These are phyloP conservation scores for Psittacula echo DNA, from an alignment of 2,797 vertebrate species.

Conservation along the genomic window DNA sequence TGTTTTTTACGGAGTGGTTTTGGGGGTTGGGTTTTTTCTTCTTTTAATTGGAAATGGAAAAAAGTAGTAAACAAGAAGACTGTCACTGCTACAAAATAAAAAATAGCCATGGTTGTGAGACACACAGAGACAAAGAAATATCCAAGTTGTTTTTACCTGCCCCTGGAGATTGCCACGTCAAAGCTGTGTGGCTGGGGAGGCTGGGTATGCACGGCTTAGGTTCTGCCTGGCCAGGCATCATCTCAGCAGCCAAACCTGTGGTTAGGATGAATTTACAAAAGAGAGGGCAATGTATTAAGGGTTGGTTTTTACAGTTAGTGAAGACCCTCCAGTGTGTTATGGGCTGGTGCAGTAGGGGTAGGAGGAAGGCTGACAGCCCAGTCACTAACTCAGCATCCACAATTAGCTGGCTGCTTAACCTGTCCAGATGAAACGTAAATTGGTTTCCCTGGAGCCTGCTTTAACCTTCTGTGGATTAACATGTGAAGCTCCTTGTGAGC, in stretches of 20 bases:
- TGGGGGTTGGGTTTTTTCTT: no score
- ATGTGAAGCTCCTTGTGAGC: not conserved
- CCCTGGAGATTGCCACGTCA: not conserved
- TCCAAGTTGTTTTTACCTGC: not conserved
- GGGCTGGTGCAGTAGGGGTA: not conserved
- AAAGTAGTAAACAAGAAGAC: not conserved
- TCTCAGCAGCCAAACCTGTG: not conserved
- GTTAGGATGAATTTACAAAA: not conserved
- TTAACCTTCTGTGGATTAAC: not conserved
- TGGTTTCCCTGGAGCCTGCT: not conserved
- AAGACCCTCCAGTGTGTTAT: fast-evolving
- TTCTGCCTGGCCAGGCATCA: not conserved
- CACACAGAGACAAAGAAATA: not conserved
- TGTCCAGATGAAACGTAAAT: not conserved
- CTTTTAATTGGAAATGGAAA: not conserved
- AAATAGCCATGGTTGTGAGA: not conserved
- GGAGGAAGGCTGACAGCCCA: not conserved
- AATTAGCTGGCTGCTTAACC: not conserved
- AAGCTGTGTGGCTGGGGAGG: fast-evolving
- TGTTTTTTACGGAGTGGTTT: not conserved
- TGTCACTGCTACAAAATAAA: not conserved
- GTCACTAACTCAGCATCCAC: fast-evolving
- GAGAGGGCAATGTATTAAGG: not conserved
- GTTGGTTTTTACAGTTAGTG: fast-evolving
- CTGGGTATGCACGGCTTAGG: fast-evolving